Percentiles rank a stretch among this genome's conserved stretches.
phyloP scores from a whole-genome alignment of 2,113 vertebrate species.

The Peucedramus taeniatus region DNA sequence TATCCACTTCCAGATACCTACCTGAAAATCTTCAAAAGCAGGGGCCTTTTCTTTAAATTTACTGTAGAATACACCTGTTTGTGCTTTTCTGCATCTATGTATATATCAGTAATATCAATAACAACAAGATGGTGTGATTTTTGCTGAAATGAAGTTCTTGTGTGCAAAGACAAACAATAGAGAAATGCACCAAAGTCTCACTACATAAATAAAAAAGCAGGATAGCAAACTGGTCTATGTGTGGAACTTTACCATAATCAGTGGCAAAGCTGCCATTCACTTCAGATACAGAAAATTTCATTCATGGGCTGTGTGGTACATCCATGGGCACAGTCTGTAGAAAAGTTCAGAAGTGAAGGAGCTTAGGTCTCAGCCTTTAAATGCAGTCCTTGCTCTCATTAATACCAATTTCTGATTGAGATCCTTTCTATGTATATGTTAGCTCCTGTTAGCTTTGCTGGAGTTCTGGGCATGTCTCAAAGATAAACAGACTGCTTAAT shows the following conservation, averaged over 20 bases:
- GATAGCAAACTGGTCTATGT: background rate
- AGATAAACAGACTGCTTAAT: constrained; percentile 45
- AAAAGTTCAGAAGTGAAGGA: background rate
- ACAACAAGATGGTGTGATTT: background rate
- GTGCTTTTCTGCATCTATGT: background rate
- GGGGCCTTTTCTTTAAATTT: background rate
- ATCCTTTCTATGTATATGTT: background rate
- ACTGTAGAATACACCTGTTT: background rate
- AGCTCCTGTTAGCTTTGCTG: background rate
- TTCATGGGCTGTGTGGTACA: background rate
- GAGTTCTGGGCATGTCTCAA: background rate
- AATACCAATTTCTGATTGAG: background rate
- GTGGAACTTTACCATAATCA: background rate
- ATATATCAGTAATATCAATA: background rate
- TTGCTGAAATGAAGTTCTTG: background rate
- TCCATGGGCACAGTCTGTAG: background rate
- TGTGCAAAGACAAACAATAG: background rate
- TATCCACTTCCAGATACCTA: background rate
- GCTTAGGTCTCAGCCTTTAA: background rate
- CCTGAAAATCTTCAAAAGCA: background rate
- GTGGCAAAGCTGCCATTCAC: background rate
- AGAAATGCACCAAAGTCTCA: background rate
- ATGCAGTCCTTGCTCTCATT: background rate
- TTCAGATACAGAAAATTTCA: background rate
- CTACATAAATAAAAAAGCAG: background rate